Conservation (phyloP, 2,797 vertebrate species). For the Euthynnus affinis region DNA sequence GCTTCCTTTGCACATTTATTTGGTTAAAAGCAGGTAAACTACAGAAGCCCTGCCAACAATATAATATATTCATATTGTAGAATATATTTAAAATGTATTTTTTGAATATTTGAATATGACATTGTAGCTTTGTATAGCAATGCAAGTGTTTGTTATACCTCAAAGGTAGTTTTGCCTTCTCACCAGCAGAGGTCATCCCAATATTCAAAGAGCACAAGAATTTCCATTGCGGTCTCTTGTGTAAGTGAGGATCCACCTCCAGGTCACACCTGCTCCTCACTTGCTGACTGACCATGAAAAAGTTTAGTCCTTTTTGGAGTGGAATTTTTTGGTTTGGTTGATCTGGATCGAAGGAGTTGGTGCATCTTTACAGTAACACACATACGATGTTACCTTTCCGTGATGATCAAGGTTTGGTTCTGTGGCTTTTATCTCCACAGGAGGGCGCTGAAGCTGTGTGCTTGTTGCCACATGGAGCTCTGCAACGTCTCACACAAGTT, state of each 20-base stretch:
- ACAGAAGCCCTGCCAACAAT: background rate
- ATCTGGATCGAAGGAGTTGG: background rate
- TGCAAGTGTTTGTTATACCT: background rate
- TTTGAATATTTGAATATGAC: background rate
- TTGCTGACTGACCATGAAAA: background rate
- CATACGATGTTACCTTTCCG: background rate
- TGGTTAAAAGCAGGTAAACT: background rate
- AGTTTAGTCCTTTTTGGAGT: background rate
- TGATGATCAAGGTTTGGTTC: background rate
- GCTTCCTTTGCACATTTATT: background rate
- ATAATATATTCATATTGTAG: background rate
- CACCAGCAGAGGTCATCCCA: conserved; percentile 60
- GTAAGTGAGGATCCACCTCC: background rate
- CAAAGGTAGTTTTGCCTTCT: conserved; percentile 11
- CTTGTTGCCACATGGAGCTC: no score
- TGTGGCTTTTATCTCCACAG: conserved; percentile 31
- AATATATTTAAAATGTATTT: background rate
- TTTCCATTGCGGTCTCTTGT: background rate
- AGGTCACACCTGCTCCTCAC: background rate
- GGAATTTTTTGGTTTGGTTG: background rate
- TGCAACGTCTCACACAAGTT: background rate
- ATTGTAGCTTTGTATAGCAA: background rate
- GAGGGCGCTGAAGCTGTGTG: conserved; percentile 37
- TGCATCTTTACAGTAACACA: background rate
- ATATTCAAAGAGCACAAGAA: background rate